A percentile compares a stretch with the other conserved stretches of the same genome.
These are phyloP conservation scores for Pocillopora meandrina DNA, from an alignment of 92 coral and sea anemone species.

Conservation along the genomic window DNA sequence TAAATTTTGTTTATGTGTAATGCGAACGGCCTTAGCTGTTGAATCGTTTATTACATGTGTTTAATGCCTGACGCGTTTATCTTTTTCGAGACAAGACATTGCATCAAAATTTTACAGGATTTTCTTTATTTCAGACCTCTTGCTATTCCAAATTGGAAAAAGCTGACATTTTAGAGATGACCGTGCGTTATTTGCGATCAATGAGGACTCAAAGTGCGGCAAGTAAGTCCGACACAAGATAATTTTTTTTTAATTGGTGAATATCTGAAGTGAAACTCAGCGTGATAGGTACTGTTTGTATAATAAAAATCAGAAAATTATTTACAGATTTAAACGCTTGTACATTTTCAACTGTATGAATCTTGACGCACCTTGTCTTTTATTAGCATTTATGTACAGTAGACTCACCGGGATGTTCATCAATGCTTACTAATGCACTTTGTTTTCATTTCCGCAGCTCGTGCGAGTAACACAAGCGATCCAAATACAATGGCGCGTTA, in stretches of 20 bases:
- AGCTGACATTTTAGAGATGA: conserved; percentile 89
- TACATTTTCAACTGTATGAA: neutral
- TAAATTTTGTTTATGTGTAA: neutral
- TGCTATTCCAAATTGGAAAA: conserved; percentile 84
- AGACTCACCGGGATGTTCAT: neutral
- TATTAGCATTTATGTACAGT: neutral
- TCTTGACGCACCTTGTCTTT: neutral
- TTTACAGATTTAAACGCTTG: neutral
- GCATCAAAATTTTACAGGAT: too few species aligned
- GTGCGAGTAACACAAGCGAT: conserved; percentile 28
- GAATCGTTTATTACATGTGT: neutral
- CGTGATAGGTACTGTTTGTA: neutral
- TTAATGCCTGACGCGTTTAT: neutral
- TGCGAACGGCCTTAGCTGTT: neutral
- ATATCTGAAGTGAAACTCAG: neutral
- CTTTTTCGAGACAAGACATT: neutral
- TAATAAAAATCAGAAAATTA: neutral
- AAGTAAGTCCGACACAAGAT: conserved; percentile 32
- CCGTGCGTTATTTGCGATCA: conserved; percentile 74
- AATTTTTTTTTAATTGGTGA: neutral
- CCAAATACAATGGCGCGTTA: conserved; percentile 60
- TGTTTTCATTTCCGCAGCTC: conserved; percentile 32
- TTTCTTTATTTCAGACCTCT: conserved; percentile 62
- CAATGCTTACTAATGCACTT: neutral
- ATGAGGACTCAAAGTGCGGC: conserved; percentile 55